Evolutionary conservation across 2,888 invertebrate genomes (phyloP).

Genomic region (Oxytorus armatus): DNA sequence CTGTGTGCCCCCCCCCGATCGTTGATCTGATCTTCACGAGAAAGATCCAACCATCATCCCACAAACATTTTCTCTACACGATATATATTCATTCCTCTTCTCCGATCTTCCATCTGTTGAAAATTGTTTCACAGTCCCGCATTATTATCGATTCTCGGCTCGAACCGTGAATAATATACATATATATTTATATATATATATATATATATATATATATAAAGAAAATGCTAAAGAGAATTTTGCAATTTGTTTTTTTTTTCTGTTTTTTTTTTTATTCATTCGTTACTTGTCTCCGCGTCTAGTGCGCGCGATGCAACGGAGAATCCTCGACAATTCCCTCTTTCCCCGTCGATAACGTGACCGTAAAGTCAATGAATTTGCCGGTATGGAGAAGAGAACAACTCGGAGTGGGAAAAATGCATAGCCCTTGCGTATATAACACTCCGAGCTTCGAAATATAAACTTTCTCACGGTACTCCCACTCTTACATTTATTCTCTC

Average conservation of each 20-base stretch:
- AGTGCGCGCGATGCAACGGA: conserved; percentile 18
- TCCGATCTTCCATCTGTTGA: conserved; percentile 29
- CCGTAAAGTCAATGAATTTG: conserved; percentile 78
- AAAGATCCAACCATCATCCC: conserved; percentile 47
- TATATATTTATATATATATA: conserved; percentile 38
- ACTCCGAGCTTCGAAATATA: conserved; percentile 75
- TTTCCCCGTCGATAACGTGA: conserved; percentile 75
- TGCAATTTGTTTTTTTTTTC: too few relatives aligned
- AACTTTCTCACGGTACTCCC: conserved; percentile 81
- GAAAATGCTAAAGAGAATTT: conserved; percentile 44
- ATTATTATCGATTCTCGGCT: conserved; percentile 58
- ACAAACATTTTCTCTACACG: conserved; percentile 53
- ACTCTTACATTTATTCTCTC: conserved; percentile 71
- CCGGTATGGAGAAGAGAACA: not conserved
- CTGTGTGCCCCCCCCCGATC: too few relatives aligned
- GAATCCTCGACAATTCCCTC: conserved; percentile 14
- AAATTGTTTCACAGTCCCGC: conserved; percentile 52
- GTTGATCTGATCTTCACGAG: conserved; percentile 21
- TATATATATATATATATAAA: conserved; percentile 12
- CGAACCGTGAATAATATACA: conserved; percentile 60
- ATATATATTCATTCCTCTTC: conserved; percentile 8
- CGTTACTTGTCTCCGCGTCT: conserved; percentile 17
- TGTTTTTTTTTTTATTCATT: not conserved
- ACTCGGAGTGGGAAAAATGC: conserved; percentile 16
- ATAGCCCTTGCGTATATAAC: conserved; percentile 69